These are phyloP conservation scores for Samia ricini DNA, from an alignment of 1,140 invertebrate species.

Conservation along the genomic window DNA sequence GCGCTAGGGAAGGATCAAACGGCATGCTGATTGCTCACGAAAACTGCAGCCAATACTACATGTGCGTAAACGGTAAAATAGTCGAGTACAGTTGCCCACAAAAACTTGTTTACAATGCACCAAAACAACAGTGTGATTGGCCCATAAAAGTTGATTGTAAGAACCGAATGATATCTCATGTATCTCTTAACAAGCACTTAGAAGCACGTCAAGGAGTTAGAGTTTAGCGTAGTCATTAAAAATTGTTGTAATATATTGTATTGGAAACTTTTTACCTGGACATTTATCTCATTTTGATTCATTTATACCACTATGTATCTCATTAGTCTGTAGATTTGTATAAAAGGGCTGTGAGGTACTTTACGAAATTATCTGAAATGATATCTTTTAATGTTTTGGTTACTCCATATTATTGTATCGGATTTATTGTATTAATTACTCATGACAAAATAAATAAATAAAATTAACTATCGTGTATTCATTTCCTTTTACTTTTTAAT, in stretches of 20 bases:
- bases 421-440: not conserved
- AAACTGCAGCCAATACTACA: constrained; percentile 46
- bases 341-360: constrained; percentile 6
- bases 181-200: constrained; percentile 26
- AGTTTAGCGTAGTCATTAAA: not conserved
- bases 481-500: no score
- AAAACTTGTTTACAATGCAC: constrained; percentile 78
- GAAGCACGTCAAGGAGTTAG: constrained; percentile 11
- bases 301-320: not conserved
- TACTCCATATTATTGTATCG: not conserved
- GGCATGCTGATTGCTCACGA: constrained; percentile 38
- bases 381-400: not conserved
- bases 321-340: constrained; percentile 3
- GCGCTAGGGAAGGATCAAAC: constrained; percentile 30
- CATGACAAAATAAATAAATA: not conserved
- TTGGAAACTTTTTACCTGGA: not conserved
- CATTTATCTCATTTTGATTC: not conserved
- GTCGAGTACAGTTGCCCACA: constrained; percentile 56
- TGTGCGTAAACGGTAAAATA: constrained; percentile 30
- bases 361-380: constrained; percentile 4
- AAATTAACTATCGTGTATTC: not conserved
- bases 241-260: not conserved
- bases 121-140: constrained; percentile 79
- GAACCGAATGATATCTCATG: constrained; percentile 11
- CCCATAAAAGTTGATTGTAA: constrained; percentile 72